A percentile compares a stretch with the other conserved stretches of the same genome.
These are phyloP conservation scores for Podarcis lilfordi DNA, from an alignment of 2,797 vertebrate genomes.

Conservation along the genomic window DNA sequence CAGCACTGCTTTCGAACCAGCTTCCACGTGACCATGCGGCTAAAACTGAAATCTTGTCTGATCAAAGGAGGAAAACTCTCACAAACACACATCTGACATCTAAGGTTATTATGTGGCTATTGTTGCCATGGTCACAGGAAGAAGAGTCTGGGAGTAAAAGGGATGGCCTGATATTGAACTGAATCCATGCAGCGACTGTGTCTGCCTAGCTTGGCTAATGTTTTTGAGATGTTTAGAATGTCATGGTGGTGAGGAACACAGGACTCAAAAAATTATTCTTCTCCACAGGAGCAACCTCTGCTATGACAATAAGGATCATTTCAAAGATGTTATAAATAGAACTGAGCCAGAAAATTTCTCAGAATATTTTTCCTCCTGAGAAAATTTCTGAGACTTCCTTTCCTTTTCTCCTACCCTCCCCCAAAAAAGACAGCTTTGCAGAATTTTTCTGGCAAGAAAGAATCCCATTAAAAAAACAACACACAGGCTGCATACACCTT, in stretches of 20 bases:
- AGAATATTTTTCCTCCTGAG: background rate
- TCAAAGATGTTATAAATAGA: background rate
- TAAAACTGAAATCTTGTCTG: background rate
- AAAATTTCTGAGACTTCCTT: background rate
- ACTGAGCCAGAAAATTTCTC: background rate
- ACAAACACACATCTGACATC: background rate
- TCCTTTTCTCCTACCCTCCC: background rate
- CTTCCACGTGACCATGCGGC: background rate
- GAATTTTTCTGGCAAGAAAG: too few species aligned
- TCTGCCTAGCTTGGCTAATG: conserved; percentile 2
- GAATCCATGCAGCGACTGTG: background rate
- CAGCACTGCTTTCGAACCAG: background rate
- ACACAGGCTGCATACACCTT: too few species aligned
- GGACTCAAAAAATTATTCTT: background rate
- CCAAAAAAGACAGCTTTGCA: background rate
- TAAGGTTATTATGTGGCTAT: background rate
- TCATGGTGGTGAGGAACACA: background rate
- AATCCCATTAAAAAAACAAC: too few species aligned
- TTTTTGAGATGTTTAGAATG: background rate
- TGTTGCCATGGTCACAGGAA: conserved; percentile 26
- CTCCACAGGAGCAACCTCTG: background rate
- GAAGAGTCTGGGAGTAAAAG: background rate
- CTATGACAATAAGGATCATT: background rate
- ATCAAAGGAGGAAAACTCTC: background rate
- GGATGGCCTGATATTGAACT: background rate